These are phyloP conservation scores for Ardeotis arabs DNA, from an alignment of 2,113 vertebrate genomes.

Conservation along the genomic window DNA sequence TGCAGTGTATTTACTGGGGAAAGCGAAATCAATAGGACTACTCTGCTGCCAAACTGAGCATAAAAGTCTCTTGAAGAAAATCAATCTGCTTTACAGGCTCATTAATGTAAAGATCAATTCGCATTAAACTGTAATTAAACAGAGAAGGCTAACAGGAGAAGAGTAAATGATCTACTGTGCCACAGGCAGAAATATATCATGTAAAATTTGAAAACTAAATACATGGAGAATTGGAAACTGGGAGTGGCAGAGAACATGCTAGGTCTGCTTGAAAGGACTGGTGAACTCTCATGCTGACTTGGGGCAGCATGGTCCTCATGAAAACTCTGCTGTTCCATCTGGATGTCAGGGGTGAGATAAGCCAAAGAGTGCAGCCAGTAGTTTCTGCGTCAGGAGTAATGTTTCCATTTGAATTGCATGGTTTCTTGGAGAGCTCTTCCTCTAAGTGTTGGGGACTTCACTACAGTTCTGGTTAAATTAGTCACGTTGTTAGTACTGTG, in stretches of 20 bases:
- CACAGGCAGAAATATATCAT: neutral
- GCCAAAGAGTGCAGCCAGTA: neutral
- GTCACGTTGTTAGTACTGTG: neutral
- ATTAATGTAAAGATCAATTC: constrained; percentile 70
- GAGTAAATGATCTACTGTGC: constrained; percentile 1
- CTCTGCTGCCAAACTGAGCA: constrained; percentile 56
- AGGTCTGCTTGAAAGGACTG: neutral
- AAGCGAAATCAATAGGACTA: constrained; percentile 61
- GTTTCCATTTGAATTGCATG: neutral
- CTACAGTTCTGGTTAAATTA: neutral
- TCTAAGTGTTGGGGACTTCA: neutral
- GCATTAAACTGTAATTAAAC: constrained; percentile 73
- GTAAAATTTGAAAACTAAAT: neutral
- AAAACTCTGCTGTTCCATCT: neutral
- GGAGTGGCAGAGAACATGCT: neutral
- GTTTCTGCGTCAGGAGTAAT: neutral
- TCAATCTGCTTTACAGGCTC: constrained; percentile 71
- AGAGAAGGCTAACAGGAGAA: constrained; percentile 24
- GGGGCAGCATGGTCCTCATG: neutral
- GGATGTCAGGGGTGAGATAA: accelerated
- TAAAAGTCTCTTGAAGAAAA: constrained; percentile 54
- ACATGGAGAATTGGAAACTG: neutral
- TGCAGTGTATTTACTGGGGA: constrained; percentile 14
- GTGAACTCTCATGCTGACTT: neutral
- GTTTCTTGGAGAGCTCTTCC: neutral